Base-by-base conservation (phyloP, 53 echinoderm and acorn worm genomes). In the Echinometra lucunter region DNA sequence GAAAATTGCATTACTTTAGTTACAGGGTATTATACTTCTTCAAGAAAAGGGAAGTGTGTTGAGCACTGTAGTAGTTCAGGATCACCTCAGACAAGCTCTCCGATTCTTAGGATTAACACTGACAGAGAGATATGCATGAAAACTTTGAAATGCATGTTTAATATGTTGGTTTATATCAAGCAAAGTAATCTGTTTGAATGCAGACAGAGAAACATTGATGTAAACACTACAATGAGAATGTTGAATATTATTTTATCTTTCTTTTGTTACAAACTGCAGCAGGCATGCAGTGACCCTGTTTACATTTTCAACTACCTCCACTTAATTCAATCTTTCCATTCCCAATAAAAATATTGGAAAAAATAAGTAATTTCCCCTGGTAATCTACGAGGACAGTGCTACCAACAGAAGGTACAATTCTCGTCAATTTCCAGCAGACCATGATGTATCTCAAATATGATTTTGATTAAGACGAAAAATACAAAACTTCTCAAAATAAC, bases 241-340 rank as follows among this genome's bases (percentile, higher is more conserved):
- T 53, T 53, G 0, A 2, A 69, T 69, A 32, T 69, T 69, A 32
- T 78, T 78, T 37, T 30, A 56, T 42, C 19, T 35, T 42, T 78
- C 38, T 78, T 78, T 78, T 13, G 19, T 18, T 40, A 78, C 19
- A 78, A 78, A 78, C 78, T 78, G 78, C 78, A 78, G 78, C 78
- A 21, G 42, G 18, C 38, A 78, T 42, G 38, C 21, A 4, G 16
- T 78, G 38, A 78, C 78, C 78, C 78, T 78, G 78, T 78, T 63
- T 40, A 38, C 42, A 7, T n/a, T 18, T 75, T 78, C 78, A 42
- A 40, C 42, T 38, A 40, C 42, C 42, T 78, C 78, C 78, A 40
- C 30, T 19, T 1, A 78, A 78, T 78, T 37, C 42, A 1, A 4
- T 0, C 32, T 34, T 69, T 69, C 69, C 13, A 28, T 69, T 32